phyloP scores from a whole-genome alignment of 2,113 vertebrate genomes.

The Chaetodon trifascialis region DNA sequence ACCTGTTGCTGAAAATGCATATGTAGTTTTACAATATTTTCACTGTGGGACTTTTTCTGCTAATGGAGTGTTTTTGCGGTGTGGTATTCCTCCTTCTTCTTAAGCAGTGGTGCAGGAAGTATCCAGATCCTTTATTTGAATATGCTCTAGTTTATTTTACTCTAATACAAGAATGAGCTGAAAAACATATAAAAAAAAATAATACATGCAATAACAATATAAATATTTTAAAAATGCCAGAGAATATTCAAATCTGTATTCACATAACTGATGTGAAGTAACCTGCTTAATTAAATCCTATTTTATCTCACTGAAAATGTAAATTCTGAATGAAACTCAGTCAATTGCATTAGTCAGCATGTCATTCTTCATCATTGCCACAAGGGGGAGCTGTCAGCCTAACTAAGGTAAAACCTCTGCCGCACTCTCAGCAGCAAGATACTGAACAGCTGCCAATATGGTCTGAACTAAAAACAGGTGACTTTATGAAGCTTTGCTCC shows the following conservation, averaged over 20 bases:
- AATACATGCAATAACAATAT: neutral
- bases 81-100: neutral
- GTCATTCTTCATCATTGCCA: neutral
- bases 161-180: neutral
- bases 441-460: neutral
- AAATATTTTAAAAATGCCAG: neutral
- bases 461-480: neutral
- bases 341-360: neutral
- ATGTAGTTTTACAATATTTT: neutral
- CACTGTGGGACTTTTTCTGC: too few species aligned
- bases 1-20: neutral
- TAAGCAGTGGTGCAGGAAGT: neutral
- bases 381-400: slow-evolving; percentile 44
- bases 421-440: neutral
- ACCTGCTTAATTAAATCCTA: neutral
- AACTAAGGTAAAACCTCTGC: neutral
- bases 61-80: too few species aligned
- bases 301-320: neutral
- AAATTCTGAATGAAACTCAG: neutral
- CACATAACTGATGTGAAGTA: neutral
- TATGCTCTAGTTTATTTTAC: too few species aligned
- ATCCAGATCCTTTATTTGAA: neutral
- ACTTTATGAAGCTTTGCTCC: neutral
- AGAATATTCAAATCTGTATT: neutral
- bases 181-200: too few species aligned